Base-by-base conservation (phyloP, 2,797 vertebrate genomes). In the Diplodus puntazzo region DNA sequence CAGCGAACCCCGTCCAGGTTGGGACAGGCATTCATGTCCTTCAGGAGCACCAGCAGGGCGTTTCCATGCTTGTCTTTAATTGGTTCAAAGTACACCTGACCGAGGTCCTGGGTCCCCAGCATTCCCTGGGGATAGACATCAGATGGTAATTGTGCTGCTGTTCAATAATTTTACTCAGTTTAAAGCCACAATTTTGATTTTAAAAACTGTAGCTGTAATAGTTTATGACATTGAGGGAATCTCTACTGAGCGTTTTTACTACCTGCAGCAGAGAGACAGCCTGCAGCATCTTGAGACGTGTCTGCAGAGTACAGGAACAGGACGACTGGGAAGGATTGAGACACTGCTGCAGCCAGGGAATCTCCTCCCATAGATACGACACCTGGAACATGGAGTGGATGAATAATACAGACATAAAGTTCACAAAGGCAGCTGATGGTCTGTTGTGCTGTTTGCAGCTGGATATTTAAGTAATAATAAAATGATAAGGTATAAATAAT, bases 11-110 rank as follows among this genome's bases (percentile, higher is more conserved):
- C 96, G 48, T 97, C 97, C 0, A 96, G 95, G 20, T 93, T 95
- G 55, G 96, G 95, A 83, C 89, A 93, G 39, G 94, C 83, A 23
- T 89, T 96, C 92, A 97, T 95, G 84, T 98, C 97, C 90, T 96
- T 96, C 80, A 98, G 90, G 30, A 97, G 96, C 80, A 97, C 92
- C n/a, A 98, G 92, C 84, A 98, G 85, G 43, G 96, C 95, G 25
- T 97, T 98, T 17, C 97, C 97, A 8, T 98, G 97, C 75, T 96
- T 97, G 94, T 98, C 97, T 86, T 96, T 97, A 87, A 98, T 91
- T 0, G 97, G 96, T 89, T 98, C 97, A 1, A 96, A 97, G 88
- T 97, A 98, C 55, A 97, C 95, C 82, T 97, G 96, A 1, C 97
- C 97, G 43, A 98, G 92, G 85, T 98, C 96, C 87, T 97, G 96